Base-by-base conservation (phyloP, 2,888 invertebrate species). In the Cheiracanthium punctorium region DNA sequence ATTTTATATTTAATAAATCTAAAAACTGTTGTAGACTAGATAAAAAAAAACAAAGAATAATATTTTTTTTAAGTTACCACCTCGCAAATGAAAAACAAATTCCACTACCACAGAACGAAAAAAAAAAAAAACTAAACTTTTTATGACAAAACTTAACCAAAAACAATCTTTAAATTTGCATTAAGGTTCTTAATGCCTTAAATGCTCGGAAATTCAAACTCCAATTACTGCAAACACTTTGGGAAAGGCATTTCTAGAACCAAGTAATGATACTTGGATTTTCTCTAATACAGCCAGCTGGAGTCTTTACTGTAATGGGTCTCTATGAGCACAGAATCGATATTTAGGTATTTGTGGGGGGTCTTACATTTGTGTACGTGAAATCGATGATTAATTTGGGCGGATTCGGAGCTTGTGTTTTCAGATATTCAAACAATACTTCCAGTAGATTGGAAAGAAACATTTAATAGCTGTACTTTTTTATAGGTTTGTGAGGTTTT, bases 81-180 rank as follows among this genome's bases (percentile, higher is more conserved):
- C 12, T 17, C 48, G 2, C 48, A 48, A 48, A 48, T 58, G 24
- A 24, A 58, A 58, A 58, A 24, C 5, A 58, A 24, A 24, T 58
- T 17, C 24, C 7, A 10, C 10, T 37, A 10, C 7, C 37, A 10
- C 17, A 14, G 7, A 52, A 43, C 43, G n/a, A 64, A 67, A 76
- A 48, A 76, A 67, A 28, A 43, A 43, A 37, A n/a, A 48, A 69
- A 33, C 20, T 33, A 69, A 69, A 37, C 67, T 30, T 64, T 20
- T 29, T 24, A 52, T 58, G 20, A 77, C 67, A 30, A 24, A 72
- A 72, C 70, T 33, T 17, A 80, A 75, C 30, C 73, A 29, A 70
- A 69, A 70, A 52, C 71, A 73, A 76, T 76, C 75, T 75, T 82
- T 82, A 82, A 82, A 82, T 76, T 82, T 82, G 75, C 82, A 82